A percentile compares a stretch with the other conserved stretches of the same genome.
These are phyloP conservation scores for Agrotis puta DNA, from an alignment of 2,888 invertebrate species.

Conservation along the genomic window DNA sequence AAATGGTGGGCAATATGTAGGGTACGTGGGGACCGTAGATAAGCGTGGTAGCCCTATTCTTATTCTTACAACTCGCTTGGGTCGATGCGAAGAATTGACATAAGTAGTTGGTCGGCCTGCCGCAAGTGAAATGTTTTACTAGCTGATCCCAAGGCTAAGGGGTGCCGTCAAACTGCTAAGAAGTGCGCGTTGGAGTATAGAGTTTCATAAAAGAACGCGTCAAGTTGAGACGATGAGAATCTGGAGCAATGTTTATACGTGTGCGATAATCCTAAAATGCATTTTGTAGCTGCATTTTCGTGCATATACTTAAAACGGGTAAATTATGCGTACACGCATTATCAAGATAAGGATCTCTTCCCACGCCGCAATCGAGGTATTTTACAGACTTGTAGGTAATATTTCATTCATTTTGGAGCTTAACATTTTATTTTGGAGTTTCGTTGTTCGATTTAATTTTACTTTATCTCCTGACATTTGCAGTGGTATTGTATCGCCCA, in stretches of 20 bases:
- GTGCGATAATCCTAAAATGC: constrained; percentile 4
- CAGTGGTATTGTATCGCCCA: constrained; percentile 68
- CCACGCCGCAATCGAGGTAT: constrained; percentile 47
- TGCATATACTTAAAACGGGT: constrained; percentile 47
- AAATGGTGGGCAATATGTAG: not conserved
- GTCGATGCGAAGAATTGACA: not conserved
- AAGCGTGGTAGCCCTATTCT: too few species aligned
- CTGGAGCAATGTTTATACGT: not conserved
- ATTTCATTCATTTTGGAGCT: constrained; percentile 56
- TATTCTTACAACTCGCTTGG: too few species aligned
- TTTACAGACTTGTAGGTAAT: constrained; percentile 47
- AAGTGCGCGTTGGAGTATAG: not conserved
- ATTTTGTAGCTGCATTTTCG: constrained; percentile 44
- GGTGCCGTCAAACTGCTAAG: not conserved
- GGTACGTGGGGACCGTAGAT: too few species aligned
- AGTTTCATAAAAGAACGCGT: not conserved
- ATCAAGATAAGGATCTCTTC: constrained; percentile 57
- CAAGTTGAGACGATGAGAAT: not conserved
- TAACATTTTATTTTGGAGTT: constrained; percentile 46
- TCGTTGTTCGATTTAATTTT: constrained; percentile 51
- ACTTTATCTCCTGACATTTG: constrained; percentile 70
- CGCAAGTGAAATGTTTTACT: not conserved
- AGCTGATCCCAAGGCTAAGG: too few species aligned
- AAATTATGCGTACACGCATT: constrained; percentile 54
- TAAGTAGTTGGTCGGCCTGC: not conserved